Base-by-base conservation (phyloP, 2,888 invertebrate species). In the Cataglyphis livida region DNA sequence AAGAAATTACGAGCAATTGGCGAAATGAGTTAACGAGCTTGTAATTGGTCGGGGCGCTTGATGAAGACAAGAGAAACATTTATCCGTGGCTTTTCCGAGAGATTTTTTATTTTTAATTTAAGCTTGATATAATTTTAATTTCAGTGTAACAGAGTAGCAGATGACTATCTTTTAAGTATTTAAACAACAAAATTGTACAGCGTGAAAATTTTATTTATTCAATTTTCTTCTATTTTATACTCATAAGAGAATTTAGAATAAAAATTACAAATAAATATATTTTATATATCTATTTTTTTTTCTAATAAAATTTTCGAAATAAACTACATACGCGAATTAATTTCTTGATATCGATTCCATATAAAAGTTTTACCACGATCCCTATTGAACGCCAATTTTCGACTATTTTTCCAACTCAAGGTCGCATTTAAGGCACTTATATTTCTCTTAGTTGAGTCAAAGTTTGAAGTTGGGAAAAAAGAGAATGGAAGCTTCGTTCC, bases 1-100 rank as follows among this genome's bases (percentile, higher is more conserved):
- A 41, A 32, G 71, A 70, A 79, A 70, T 71, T 70, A 18, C 32
- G 59, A 59, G 76, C 25, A 66, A 76, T 66, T 38, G 71, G 44
- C 59, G 44, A 59, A 44, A 70, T 38, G 70, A 70, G 44, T 70
- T 70, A 79, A 79, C 71, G 70, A 59, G 78, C 18, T 21, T 3
- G 9, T 78, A 78, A 78, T 78, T 70, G 59, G 25, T 44, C n/a
- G 12, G 32, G 44, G 44, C 59, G 35, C 59, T 32, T 54, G 41
- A 70, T 10, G 28, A 78, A 21, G 21, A 21, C 32, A 70, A 59
- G 21, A 65, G 35, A 70, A 18, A 59, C 32, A n/a, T 44, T 57
- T 21, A 9, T 35, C 28, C 28, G 18, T 35, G 6, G 6, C 32
- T 35, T 6, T 6, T 35, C 32, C 32, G 32, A 35, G 6, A 35